A percentile compares a stretch with the other conserved stretches of the same genome.
Conservation (phyloP, 2,888 invertebrate genomes). For the Leucophora obtusa region DNA sequence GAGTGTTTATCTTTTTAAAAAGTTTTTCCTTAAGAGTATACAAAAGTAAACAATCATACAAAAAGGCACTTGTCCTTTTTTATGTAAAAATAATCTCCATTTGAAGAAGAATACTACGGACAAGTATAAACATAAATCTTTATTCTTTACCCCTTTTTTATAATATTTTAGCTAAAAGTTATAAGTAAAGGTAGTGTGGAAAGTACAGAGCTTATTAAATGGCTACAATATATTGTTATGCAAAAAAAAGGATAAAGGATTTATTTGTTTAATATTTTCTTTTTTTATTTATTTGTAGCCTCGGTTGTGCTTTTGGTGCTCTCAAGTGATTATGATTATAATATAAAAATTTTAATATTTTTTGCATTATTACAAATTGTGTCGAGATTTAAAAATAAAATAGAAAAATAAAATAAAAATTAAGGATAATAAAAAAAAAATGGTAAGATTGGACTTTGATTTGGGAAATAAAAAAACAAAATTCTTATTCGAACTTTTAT, state of each 20-base stretch:
- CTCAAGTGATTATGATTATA: slow-evolving; percentile 48
- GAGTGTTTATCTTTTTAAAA: slow-evolving; percentile 37
- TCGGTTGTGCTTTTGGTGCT: slow-evolving; percentile 54
- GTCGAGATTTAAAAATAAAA: no score
- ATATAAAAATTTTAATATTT: slow-evolving; percentile 11
- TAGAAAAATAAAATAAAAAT: no score
- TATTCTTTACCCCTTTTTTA: slow-evolving; percentile 47
- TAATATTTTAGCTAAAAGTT: slow-evolving; percentile 33
- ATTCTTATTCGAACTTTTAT: no score
- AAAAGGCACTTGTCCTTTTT: slow-evolving; percentile 55
- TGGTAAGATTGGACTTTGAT: no score
- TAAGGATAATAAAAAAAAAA: no score
- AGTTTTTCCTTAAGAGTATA: slow-evolving; percentile 21
- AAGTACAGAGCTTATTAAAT: slow-evolving; percentile 39
- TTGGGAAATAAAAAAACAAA: no score
- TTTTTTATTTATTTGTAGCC: slow-evolving; percentile 7
- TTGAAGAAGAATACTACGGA: slow-evolving; percentile 28
- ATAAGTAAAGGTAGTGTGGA: slow-evolving; percentile 13
- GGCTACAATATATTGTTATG: slow-evolving; percentile 7
- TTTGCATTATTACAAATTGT: slow-evolving; percentile 30
- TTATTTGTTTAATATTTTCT: slow-evolving; percentile 41
- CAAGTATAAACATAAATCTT: slow-evolving; percentile 24
- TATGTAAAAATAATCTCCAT: slow-evolving; percentile 39
- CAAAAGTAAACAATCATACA: slow-evolving; percentile 46
- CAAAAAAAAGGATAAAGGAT: slow-evolving; percentile 19